Evolutionary conservation across 2,113 vertebrate genomes (phyloP), one percentile per base, ranked within the genome.

Genomic region (Acinonyx jubatus): DNA sequence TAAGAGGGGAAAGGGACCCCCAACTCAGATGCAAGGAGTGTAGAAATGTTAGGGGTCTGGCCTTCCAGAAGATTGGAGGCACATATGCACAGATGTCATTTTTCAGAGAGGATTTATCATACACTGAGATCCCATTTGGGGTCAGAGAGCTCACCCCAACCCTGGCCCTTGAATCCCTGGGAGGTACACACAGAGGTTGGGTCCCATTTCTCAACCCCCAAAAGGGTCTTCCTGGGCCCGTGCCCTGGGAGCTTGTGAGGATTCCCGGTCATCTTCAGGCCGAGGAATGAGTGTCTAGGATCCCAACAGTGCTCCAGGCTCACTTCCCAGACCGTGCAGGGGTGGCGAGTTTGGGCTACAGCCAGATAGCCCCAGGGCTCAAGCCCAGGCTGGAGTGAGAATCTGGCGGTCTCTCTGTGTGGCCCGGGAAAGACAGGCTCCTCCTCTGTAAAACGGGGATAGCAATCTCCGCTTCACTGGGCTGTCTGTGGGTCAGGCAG

Each of bases 361-460:
- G 25, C 29, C 31, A 18, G 19, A 73, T 1, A 1, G n/a, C 25
- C 1, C 29, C 65, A 0, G 50, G 29, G 12, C 27, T 2, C n/a
- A 68, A 25, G 65, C 1, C n/a, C 18, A 57, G 16, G 38, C 88
- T 81, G 74, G 18, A 38, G 4, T 36, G 41, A 55, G 61, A 2
- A 0, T 79, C 55, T 69, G 52, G 71, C 61, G 83, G 21, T 82
- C 95, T 71, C 9, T 5, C 16, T 18, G 0, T 61, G 25, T 61
- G n/a, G 45, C 61, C 27, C 80, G 14, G 50, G 68, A 65, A 69
- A 74, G 50, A 66, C 45, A 0, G 3, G 16, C 41, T 89, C 61
- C 6, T 87, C 50, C 81, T 36, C 8, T n/a, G 16, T 57, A 10
- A 80, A 68, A 38, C 0, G 1, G 61, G 50, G 45, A 10, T 5